Percentiles rank a stretch among this genome's conserved stretches.
These are phyloP conservation scores for Limanda limanda DNA, from an alignment of 2,113 vertebrate species.

Conservation along the genomic window DNA sequence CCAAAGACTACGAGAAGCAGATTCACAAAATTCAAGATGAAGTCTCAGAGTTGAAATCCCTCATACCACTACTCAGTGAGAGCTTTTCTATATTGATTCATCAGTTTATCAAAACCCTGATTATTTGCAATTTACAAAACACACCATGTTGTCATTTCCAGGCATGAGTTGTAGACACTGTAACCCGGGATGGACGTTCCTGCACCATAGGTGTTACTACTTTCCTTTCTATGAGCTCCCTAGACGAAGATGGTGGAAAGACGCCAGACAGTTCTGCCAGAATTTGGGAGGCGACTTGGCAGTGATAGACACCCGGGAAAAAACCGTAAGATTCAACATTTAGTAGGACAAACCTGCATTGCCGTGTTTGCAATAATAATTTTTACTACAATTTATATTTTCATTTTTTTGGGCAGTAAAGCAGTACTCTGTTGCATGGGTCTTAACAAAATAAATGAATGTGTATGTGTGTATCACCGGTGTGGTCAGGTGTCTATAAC, in stretches of 20 bases:
- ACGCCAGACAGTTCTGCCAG: constrained; percentile 66
- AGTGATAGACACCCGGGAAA: constrained; percentile 58
- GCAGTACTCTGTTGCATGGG: not conserved
- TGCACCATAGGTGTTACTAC: constrained; percentile 69
- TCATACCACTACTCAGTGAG: constrained; percentile 71
- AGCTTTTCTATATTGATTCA: not conserved
- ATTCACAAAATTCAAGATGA: constrained; percentile 39
- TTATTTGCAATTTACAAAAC: not conserved
- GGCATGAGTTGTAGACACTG: constrained; percentile 77
- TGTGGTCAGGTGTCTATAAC: constrained; percentile 66
- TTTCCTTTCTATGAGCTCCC: constrained; percentile 40
- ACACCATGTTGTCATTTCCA: constrained; percentile 28
- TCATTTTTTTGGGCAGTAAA: not conserved
- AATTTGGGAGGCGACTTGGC: constrained; percentile 64
- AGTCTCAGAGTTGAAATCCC: constrained; percentile 49
- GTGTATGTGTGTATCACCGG: constrained; percentile 7
- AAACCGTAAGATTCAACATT: constrained; percentile 64
- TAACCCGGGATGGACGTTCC: constrained; percentile 69
- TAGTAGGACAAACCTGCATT: not conserved
- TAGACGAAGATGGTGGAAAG: constrained; percentile 48
- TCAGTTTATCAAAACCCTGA: not conserved
- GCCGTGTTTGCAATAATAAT: not conserved
- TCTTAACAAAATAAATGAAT: not conserved
- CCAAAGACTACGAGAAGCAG: constrained; percentile 29
- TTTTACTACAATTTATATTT: not conserved